A percentile compares a stretch with the other conserved stretches of the same genome.
These are phyloP conservation scores for Brachionus asplanchnoidis DNA, from an alignment of 1,140 invertebrate genomes.

Conservation along the genomic window DNA sequence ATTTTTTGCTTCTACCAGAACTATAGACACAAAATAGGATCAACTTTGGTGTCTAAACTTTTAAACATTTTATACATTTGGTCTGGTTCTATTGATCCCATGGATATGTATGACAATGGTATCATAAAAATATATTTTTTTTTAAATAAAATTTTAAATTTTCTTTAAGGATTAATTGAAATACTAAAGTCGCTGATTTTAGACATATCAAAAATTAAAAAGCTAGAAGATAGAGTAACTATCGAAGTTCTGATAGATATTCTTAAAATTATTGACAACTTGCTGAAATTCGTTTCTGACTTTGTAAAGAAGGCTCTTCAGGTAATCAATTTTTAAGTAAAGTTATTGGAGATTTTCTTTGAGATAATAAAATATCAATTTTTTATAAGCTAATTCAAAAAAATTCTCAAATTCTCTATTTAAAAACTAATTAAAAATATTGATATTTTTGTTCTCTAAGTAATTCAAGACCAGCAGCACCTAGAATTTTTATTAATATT, in stretches of 20 bases:
- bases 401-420: too few species aligned
- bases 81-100: constrained; percentile 23
- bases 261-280: constrained; percentile 50
- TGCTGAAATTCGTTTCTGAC: constrained; percentile 54
- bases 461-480: too few species aligned
- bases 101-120: constrained; percentile 25
- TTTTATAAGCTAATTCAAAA: too few species aligned
- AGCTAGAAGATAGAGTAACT: background rate
- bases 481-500: background rate
- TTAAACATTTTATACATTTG: constrained; percentile 1
- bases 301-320: constrained; percentile 55
- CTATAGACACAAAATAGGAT: constrained; percentile 34
- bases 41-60: constrained; percentile 2
- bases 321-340: constrained; percentile 43
- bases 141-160: background rate
- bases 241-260: constrained; percentile 42
- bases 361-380: too few species aligned
- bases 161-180: background rate
- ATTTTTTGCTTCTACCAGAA: background rate
- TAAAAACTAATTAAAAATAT: too few species aligned
- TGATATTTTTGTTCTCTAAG: too few species aligned
- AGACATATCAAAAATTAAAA: constrained; percentile 24
- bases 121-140: background rate
- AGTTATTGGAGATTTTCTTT: too few species aligned
- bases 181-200: background rate